Evolutionary conservation across 37 sponge, comb jelly and placozoan genomes (phyloP), one percentile per base, ranked within the genome.

Genomic region (Theonella swinhoei): DNA sequence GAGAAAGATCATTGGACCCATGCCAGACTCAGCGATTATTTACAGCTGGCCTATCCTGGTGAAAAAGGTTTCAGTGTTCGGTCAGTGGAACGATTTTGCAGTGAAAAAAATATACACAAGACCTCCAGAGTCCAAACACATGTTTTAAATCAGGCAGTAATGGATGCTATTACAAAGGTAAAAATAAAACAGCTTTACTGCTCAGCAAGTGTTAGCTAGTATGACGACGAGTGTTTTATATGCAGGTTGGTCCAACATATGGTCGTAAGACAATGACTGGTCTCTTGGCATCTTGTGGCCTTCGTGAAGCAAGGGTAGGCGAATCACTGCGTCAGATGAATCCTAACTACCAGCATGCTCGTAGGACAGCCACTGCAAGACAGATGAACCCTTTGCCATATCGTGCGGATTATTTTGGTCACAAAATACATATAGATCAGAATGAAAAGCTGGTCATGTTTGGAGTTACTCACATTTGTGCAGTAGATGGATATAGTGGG

Each of bases 361-460:
- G 81, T 39, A 68, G 25, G 33, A 69, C 70, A 30, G 26, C 71
- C 24, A 69, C 81, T 40, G 71, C 70, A 24, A 34, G 26, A 72
- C 70, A 69, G 42, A 28, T 80, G 58, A 80, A 80, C 42, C 81
- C 81, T 28, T 29, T 69, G 8, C 81, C 70, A 2, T 69, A 80
- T 41, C 17, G 8, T n/a, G 87, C 91, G 60, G 78, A 76, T 4
- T 91, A 87, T 35, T 86, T 82, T 82, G 91, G 91, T 8, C 83
- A 91, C 64, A 91, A 91, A 54, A 11, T 91, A 9, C 91, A 91
- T 28, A 72, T 91, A 20, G 87, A 90, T 40, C 91, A 90, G 64
- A 85, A 85, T 47, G 91, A 90, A 60, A 90, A 90, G 77, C 77
- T 90, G 23, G 83, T 71, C 28, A 91, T 87, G 91, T 87, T 39